Conservation (phyloP, 2,797 vertebrate species). For the Menidia menidia region DNA sequence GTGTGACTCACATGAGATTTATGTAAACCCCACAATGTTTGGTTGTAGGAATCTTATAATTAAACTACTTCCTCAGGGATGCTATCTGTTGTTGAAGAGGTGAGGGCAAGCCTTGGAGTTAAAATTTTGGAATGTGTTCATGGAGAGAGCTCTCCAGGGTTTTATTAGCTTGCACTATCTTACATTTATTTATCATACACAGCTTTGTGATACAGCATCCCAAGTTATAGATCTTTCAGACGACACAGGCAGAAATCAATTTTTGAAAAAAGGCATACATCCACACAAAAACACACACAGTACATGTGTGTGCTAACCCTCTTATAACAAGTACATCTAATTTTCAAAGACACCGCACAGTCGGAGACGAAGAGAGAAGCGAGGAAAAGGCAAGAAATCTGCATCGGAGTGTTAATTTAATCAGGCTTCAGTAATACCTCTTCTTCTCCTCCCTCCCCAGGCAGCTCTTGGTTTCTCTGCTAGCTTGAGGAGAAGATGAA, state of each 20-base stretch:
- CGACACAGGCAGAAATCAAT: conserved; percentile 55
- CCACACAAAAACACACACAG: conserved; percentile 9
- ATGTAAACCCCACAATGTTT: conserved; percentile 72
- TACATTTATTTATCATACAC: conserved; percentile 50
- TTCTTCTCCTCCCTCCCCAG: conserved; percentile 70
- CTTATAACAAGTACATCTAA: conserved; percentile 73
- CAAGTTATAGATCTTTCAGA: conserved; percentile 52
- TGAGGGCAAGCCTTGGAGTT: conserved; percentile 39
- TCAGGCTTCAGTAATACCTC: conserved; percentile 79
- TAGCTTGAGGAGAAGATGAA: conserved; percentile 81
- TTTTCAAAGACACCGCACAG: conserved; percentile 69
- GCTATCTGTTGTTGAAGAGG: conserved; percentile 44
- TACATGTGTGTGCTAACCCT: conserved; percentile 42
- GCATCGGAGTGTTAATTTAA: conserved; percentile 80
- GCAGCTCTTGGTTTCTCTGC: conserved; percentile 69
- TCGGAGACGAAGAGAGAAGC: conserved; percentile 48
- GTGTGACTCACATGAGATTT: conserved; percentile 63
- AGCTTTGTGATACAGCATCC: conserved; percentile 58
- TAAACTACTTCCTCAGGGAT: conserved; percentile 65
- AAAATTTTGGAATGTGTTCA: conserved; percentile 19
- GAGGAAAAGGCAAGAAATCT: conserved; percentile 71
- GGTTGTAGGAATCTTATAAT: conserved; percentile 71
- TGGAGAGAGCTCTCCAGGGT: conserved; percentile 23
- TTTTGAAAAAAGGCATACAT: conserved; percentile 39
- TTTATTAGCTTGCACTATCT: conserved; percentile 43